phyloP scores from a whole-genome alignment of 2,113 vertebrate genomes.

The Rattus rattus region DNA sequence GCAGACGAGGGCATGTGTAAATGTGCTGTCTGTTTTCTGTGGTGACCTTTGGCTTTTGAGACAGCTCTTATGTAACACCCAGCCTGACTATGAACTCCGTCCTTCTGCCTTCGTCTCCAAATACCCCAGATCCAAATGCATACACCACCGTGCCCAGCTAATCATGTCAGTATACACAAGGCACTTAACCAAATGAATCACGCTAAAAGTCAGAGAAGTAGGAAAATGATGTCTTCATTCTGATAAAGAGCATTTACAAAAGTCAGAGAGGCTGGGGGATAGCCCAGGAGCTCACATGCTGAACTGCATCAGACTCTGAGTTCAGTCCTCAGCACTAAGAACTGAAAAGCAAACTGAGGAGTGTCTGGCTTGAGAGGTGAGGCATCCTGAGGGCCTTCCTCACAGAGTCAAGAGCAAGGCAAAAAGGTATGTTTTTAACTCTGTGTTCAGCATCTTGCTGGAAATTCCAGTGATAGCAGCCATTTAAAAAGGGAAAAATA shows the following conservation, averaged over 20 bases:
- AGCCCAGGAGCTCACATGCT: too few relatives aligned
- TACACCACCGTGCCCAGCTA: background rate
- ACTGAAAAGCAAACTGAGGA: background rate
- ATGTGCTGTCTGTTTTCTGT: background rate
- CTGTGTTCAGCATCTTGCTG: background rate
- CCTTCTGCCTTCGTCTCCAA: background rate
- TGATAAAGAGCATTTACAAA: background rate
- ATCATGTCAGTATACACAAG: background rate
- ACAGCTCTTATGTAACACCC: background rate
- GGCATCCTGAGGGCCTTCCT: background rate
- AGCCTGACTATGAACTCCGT: background rate
- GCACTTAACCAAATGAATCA: background rate
- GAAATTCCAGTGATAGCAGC: background rate
- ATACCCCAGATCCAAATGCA: background rate
- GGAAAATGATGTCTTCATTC: background rate
- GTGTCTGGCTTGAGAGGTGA: background rate
- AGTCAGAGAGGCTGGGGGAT: background rate
- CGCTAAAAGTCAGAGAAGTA: background rate
- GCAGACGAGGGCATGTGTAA: background rate
- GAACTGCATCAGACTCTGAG: background rate
- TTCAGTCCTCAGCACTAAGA: background rate
- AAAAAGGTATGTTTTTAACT: background rate
- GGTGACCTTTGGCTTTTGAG: background rate
- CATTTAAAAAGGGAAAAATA: background rate
- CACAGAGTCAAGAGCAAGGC: background rate